Percentiles rank a stretch among this genome's conserved stretches.
These are phyloP conservation scores for Megaceryle alcyon DNA, from an alignment of 2,797 vertebrate species.

Conservation along the genomic window DNA sequence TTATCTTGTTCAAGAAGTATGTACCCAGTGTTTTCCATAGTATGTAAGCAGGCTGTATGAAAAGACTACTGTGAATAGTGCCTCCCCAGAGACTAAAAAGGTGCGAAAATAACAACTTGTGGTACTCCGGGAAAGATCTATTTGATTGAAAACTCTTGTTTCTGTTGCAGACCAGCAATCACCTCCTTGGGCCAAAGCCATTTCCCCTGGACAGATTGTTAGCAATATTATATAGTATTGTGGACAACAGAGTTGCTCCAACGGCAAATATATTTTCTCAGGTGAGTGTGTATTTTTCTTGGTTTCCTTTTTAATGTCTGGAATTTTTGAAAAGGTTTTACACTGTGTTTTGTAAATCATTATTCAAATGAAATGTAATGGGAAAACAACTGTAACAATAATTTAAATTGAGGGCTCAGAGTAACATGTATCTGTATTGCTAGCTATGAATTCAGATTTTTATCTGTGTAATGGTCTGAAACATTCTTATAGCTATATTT, in stretches of 20 bases:
- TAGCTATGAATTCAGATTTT: not conserved
- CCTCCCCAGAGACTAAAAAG: not conserved
- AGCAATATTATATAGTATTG: slow-evolving; percentile 95
- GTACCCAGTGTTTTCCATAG: not conserved
- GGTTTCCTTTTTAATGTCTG: not conserved
- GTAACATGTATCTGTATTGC: not conserved
- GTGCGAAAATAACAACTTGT: not conserved
- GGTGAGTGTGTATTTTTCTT: slow-evolving; percentile 77
- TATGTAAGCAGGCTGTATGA: not conserved
- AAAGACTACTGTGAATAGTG: not conserved
- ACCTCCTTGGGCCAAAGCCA: slow-evolving; percentile 93
- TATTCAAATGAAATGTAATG: not conserved
- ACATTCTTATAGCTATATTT: not conserved
- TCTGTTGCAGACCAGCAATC: slow-evolving; percentile 91
- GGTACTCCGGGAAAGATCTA: not conserved
- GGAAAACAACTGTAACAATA: not conserved
- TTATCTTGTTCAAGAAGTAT: not conserved
- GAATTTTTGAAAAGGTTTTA: not conserved
- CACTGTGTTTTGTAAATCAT: not conserved
- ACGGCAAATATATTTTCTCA: slow-evolving; percentile 96
- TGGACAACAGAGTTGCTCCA: slow-evolving; percentile 93
- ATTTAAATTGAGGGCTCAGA: not conserved
- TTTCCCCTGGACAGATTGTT: slow-evolving; percentile 94
- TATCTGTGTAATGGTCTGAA: not conserved
- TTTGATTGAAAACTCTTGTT: not conserved